A percentile compares a stretch with the other conserved stretches of the same genome.
These are phyloP conservation scores for Drosophila grimshawi DNA, from an alignment of 1,140 invertebrate genomes.

Conservation along the genomic window DNA sequence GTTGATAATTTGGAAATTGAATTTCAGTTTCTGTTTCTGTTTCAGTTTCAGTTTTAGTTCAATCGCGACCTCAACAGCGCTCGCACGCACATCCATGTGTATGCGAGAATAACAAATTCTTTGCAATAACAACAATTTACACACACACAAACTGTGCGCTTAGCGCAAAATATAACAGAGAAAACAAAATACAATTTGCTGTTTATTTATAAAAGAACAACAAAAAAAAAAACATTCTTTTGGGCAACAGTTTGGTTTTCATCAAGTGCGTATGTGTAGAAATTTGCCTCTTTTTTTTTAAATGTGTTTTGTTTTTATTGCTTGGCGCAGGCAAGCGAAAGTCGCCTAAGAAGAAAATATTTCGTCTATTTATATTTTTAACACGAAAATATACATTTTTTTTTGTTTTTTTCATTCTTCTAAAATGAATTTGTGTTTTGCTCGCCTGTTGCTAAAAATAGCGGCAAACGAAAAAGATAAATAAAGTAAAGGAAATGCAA, in stretches of 20 bases:
- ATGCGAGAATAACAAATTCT: neutral
- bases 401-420: conserved; percentile 12
- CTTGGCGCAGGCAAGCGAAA: conserved; percentile 44
- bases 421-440: conserved; percentile 15
- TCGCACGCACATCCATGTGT: conserved; percentile 46
- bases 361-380: conserved; percentile 34
- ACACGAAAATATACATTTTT: neutral
- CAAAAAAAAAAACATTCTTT: neutral
- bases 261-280: conserved; percentile 26
- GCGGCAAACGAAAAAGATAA: conserved; percentile 37
- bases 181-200: conserved; percentile 22
- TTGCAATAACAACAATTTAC: conserved; percentile 13
- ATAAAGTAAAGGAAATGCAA: conserved; percentile 28
- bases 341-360: conserved; percentile 18
- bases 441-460: conserved; percentile 40
- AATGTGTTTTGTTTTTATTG: conserved; percentile 39
- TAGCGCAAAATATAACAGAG: conserved; percentile 5
- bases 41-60: conserved; percentile 57
- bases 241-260: conserved; percentile 13
- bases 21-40: conserved; percentile 44
- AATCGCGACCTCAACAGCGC: conserved; percentile 69
- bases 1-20: conserved; percentile 57
- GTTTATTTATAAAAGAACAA: conserved; percentile 8
- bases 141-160: too few species aligned
- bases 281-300: conserved; percentile 32